Evolutionary conservation across 2,797 vertebrate genomes (phyloP).

Genomic region (Melanogrammus aeglefinus): DNA sequence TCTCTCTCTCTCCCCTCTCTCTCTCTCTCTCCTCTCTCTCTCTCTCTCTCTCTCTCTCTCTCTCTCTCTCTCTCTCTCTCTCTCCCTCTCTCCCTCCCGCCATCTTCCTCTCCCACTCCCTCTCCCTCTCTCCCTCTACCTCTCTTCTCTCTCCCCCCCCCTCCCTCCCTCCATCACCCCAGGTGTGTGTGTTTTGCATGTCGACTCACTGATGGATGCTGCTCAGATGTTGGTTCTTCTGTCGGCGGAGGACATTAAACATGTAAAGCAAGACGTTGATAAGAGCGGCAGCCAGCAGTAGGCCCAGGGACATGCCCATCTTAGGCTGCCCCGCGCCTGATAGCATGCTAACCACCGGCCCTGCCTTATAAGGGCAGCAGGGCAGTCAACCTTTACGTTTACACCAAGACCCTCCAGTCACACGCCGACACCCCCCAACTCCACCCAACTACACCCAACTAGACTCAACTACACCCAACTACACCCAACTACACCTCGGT

Average conservation of each 20-base stretch:
- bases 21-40: conserved; percentile 2
- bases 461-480: neutral
- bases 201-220: conserved; percentile 56
- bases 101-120: no score
- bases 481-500: neutral
- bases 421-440: neutral
- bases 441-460: neutral
- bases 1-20: neutral
- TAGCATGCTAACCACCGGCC: conserved; percentile 50
- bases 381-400: conserved; percentile 69
- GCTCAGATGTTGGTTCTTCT: neutral
- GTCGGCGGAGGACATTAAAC: conserved; percentile 53
- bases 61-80: neutral
- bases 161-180: no score
- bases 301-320: conserved; percentile 79
- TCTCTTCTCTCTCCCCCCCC: no score
- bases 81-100: neutral
- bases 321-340: conserved; percentile 75
- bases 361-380: conserved; percentile 85
- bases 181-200: conserved; percentile 28
- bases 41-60: conserved; percentile 5
- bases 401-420: conserved; percentile 44
- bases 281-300: conserved; percentile 49
- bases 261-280: conserved; percentile 62
- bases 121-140: no score